Base-by-base conservation (phyloP, 2,113 vertebrate species). In the Nothocercus nigrocapillus region DNA sequence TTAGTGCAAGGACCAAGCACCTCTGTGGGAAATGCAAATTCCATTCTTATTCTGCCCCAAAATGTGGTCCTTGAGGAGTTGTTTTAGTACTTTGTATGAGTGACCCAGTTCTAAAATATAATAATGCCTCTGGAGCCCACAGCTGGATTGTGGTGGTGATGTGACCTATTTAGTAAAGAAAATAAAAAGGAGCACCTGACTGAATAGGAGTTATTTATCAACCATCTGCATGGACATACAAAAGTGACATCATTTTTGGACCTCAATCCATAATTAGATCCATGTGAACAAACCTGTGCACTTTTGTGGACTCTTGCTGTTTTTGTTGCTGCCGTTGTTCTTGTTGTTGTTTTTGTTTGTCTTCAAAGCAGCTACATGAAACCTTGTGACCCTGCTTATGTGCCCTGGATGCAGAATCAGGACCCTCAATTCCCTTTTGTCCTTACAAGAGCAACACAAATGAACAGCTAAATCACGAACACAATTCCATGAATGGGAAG, bases 351-450 rank as follows among this genome's bases (percentile, higher is more conserved):
- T 36, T 8, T 56, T 61, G 34, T 66, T 67, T 76, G 2, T 68
- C 18, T 77, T 82, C n/a, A 18, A 45, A 61, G 6, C 5, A 77
- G 8, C 32, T 56, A 21, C 21, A 10, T 69, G 21, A 18, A 77
- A 54, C 3, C 5, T 19, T 67, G 11, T 5, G 6, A 11, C 8
- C 42, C 16, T 0, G 0, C 6, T 22, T 18, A 7, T 38, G 8
- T 68, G 30, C 54, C 91, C 19, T 32, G 56, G 21, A 59, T 30
- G 38, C 45, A 72, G 38, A 84, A 75, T 76, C 7, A 64, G 24
- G 21, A 62, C 11, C 11, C 58, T 14, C n/a, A 40, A 24, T 36
- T 9, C 14, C 22, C 44, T n/a, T 36, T 75, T 75, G 45, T 28
- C 32, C 44, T 69, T 38, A 25, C 5, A 45, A 51, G 25, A 68